Evolutionary conservation across 2,888 invertebrate species (phyloP), one percentile per base, ranked within the genome.

Genomic region (Hirtodrosophila histrioides): DNA sequence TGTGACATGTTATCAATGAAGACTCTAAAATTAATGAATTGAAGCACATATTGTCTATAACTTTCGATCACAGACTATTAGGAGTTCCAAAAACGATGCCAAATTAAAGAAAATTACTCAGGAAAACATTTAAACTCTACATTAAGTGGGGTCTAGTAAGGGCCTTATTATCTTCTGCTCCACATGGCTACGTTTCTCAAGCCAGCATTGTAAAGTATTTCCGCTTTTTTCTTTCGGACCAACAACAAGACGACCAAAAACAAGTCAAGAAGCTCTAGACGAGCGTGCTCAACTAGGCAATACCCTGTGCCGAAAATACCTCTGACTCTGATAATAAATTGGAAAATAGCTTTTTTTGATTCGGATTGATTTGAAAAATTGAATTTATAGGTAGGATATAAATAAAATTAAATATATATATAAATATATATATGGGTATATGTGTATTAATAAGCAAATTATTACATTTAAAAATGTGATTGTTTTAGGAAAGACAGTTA

Each of bases 121-220:
- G 23, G 33, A 31, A 43, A 50, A 35, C 51, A 45, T 50, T 75
- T 33, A 66, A 66, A 53, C 24, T 56, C 55, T 55, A 23, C 43
- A 72, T 53, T 72, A 69, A 74, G 37, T 72, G 69, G 24, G 6
- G 27, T 35, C 44, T 6, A 10, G 3, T 5, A 11, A 51, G 41
- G 48, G 40, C 31, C 37, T 31, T 45, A 65, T 63, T 61, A 63
- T 78, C 53, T 39, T 46, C 23, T 53, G 51, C 40, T 40, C 39
- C 43, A 60, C 46, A 41, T 57, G 27, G 27, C 29, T 41, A 36
- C 45, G 48, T 67, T 62, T 63, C 49, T 45, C 45, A 31, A 49
- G 43, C 60, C 58, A 77, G 68, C 63, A 72, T 57, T 53, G 60
- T 68, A 49, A 69, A 61, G 53, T 71, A 67, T 86, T 81, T 82